Percentiles rank a stretch among this genome's conserved stretches.
phyloP scores from a whole-genome alignment of 2,888 invertebrate species.

The Netelia melanura region DNA sequence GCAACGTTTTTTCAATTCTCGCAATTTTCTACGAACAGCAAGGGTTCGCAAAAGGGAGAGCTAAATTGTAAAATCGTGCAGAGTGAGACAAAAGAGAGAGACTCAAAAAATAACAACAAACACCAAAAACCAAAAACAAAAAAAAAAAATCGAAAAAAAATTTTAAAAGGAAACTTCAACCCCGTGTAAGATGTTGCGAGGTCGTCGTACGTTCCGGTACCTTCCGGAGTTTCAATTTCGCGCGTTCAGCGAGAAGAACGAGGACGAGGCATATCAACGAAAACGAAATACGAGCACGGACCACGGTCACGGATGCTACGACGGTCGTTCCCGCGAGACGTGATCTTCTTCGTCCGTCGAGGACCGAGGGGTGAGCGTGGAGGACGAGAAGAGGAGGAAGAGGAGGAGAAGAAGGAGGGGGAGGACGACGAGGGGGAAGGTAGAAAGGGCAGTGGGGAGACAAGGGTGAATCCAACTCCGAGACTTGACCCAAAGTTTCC shows the following conservation, averaged over 20 bases:
- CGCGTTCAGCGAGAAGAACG: constrained; percentile 34
- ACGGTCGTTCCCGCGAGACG: constrained; percentile 65
- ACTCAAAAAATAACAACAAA: neutral
- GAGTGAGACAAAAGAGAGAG: constrained; percentile 31
- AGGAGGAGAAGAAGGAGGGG: no score
- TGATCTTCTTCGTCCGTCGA: constrained; percentile 56
- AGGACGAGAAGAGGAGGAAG: no score
- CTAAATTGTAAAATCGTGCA: constrained; percentile 5
- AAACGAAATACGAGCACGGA: constrained; percentile 50
- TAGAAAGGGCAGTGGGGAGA: neutral
- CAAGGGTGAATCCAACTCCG: neutral
- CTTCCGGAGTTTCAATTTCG: constrained; percentile 67
- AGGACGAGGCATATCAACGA: constrained; percentile 16
- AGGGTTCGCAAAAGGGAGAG: neutral
- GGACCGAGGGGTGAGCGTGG: no score
- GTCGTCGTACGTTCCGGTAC: constrained; percentile 34
- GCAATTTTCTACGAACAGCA: neutral
- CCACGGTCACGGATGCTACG: constrained; percentile 53
- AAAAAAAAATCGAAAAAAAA: neutral
- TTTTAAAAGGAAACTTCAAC: constrained; percentile 30
- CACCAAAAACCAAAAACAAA: constrained; percentile 12
- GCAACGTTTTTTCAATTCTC: neutral
- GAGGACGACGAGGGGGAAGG: no score
- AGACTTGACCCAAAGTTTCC: constrained; percentile 57
- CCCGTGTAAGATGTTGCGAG: constrained; percentile 67